phyloP scores from a whole-genome alignment of 2,113 vertebrate genomes.

The mouse (Mus musculus) region DNA sequence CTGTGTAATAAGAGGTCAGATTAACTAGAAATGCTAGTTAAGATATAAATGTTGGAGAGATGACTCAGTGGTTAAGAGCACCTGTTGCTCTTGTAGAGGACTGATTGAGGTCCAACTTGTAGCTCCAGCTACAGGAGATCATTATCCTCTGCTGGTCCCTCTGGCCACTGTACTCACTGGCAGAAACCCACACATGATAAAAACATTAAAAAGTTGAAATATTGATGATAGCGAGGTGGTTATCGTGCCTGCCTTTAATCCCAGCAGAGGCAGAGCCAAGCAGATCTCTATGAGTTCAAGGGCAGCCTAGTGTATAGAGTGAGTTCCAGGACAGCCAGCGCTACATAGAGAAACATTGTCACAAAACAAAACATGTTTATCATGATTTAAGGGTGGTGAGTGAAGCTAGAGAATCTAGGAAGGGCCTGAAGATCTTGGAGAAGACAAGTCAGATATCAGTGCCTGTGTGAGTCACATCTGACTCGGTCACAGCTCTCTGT shows the following conservation, averaged over 20 bases:
- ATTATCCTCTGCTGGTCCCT: background rate
- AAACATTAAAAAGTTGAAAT: background rate
- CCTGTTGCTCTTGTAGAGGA: background rate
- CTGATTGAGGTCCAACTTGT: background rate
- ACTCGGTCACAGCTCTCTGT: background rate
- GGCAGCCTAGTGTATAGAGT: background rate
- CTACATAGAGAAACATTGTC: background rate
- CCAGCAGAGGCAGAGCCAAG: background rate
- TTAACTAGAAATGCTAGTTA: background rate
- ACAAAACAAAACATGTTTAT: background rate
- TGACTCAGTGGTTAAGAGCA: background rate
- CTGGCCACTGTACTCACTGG: background rate
- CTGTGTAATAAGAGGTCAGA: background rate
- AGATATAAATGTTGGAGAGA: background rate
- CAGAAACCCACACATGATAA: background rate
- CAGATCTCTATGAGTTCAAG: background rate
- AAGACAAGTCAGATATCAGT: background rate
- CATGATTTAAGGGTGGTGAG: background rate
- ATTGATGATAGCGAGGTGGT: background rate
- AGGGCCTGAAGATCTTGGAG: background rate
- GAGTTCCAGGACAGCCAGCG: background rate
- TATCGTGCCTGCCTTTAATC: background rate
- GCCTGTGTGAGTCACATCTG: background rate
- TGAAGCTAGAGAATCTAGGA: background rate
- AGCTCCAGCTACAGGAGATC: background rate